phyloP scores from a whole-genome alignment of 2,888 invertebrate genomes.

The Melolontha melolontha region DNA sequence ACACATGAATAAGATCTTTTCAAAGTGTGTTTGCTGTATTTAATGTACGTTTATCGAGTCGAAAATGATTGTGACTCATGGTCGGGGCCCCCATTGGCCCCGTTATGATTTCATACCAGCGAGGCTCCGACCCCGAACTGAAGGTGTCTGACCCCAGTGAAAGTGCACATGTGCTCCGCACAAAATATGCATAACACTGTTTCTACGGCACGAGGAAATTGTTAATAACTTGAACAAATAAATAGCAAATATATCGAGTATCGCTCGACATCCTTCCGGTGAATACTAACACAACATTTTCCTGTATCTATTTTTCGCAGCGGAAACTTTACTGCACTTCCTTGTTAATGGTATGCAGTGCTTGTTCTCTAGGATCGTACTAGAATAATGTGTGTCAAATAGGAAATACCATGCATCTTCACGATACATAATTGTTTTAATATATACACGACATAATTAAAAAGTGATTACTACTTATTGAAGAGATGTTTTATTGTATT shows the following conservation, averaged over 20 bases:
- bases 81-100: background rate
- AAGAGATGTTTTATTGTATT: too few species aligned
- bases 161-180: conserved; percentile 29
- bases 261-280: background rate
- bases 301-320: too few species aligned
- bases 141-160: conserved; percentile 43
- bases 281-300: too few species aligned
- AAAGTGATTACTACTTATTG: too few species aligned
- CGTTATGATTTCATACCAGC: conserved; percentile 30
- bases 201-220: conserved; percentile 24
- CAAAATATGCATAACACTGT: conserved; percentile 10
- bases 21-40: conserved; percentile 3
- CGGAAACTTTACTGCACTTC: too few species aligned
- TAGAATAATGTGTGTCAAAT: too few species aligned
- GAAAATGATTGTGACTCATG: conserved; percentile 31
- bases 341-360: too few species aligned
- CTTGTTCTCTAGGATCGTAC: too few species aligned
- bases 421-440: too few species aligned
- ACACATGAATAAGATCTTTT: conserved; percentile 23
- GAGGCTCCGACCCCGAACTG: conserved; percentile 25
- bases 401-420: too few species aligned
- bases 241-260: conserved; percentile 21
- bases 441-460: too few species aligned
- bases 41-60: background rate
- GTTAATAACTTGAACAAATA: conserved; percentile 32